Evolutionary conservation across 2,113 vertebrate species (phyloP), one percentile per base, ranked within the genome.

Genomic region (Aythya baeri): DNA sequence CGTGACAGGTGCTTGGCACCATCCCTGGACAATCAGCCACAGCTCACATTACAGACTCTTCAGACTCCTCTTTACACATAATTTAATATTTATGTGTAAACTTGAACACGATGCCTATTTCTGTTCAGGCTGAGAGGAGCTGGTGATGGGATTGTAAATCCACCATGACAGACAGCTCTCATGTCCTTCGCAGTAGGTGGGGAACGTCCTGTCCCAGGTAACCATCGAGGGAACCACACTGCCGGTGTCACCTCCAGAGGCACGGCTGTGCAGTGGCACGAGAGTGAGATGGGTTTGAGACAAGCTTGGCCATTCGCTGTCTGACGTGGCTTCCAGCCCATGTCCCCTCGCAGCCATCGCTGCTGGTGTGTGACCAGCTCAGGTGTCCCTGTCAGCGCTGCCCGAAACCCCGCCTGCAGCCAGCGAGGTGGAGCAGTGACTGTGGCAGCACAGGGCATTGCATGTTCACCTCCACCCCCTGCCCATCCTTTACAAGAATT

Each of bases 101-200:
- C 11, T 11, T 0, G 2, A 54, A 23, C 5, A 6, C 3, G 38
- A 11, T 0, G 6, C 38, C 32, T 75, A 8, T 15, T 49, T 4
- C 11, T 54, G 26, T 66, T 52, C 46, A 38, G 49, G 21, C 49
- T 2, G 13, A 62, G 50, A 20, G 11, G 25, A 13, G 41, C 46
- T 70, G 72, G 27, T 52, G 74, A 72, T 76, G 44, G 62, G 38
- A 61, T 20, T 10, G 12, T 17, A 31, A 6, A 26, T 13, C 43
- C 38, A 25, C 21, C 36, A 62, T 0, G 1, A 26, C 14, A 15
- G 41, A 20, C 15, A 52, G 59, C 55, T 78, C 49, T 44, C 32
- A 22, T 17, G 62, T 71, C 43, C 57, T 50, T 52, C 8, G n/a
- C 29, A 9, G 6, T 25, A 17, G 34, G 57, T 15, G 16, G 46